Evolutionary conservation across 2,797 vertebrate species (phyloP).

Genomic region (Oreortyx pictus): DNA sequence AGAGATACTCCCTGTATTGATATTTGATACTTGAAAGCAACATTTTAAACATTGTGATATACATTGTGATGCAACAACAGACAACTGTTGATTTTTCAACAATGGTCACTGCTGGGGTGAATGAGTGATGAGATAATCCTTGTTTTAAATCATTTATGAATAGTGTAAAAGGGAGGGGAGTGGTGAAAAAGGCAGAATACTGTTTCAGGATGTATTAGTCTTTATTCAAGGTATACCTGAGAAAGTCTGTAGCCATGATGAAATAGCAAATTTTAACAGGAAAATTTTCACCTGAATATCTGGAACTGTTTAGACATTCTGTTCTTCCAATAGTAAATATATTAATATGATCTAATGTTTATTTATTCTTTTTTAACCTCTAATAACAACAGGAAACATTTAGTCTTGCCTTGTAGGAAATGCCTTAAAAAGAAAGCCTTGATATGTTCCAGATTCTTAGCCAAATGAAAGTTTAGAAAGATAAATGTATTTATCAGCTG

Average conservation of each 20-base stretch:
- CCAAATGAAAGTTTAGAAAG: conserved; percentile 37
- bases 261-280: neutral
- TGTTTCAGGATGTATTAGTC: neutral
- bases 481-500: neutral
- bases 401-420: neutral
- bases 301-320: neutral
- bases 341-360: neutral
- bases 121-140: neutral
- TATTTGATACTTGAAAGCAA: neutral
- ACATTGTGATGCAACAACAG: neutral
- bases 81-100: neutral
- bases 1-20: neutral
- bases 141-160: neutral
- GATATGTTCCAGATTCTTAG: neutral
- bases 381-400: neutral
- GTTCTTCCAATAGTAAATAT: neutral
- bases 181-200: neutral
- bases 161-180: neutral
- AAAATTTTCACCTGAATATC: neutral
- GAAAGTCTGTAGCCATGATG: neutral
- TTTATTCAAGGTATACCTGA: neutral
- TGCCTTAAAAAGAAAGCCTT: neutral
- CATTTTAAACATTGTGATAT: neutral
- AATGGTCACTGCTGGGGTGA: neutral
- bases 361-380: neutral